Conservation (phyloP, 2,888 invertebrate genomes). For the Troides aeacus region DNA sequence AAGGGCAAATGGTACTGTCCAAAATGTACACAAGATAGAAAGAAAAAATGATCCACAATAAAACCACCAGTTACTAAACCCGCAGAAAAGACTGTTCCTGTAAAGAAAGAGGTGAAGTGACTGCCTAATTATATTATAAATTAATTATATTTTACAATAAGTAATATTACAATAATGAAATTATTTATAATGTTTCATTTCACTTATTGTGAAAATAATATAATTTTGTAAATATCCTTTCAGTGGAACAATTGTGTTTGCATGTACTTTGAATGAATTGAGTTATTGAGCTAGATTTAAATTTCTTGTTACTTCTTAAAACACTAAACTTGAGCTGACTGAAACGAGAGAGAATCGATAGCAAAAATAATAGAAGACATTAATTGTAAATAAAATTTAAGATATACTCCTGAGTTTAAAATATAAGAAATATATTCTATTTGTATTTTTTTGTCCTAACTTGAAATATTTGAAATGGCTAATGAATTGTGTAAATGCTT, state of each 20-base stretch:
- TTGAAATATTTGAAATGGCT: background rate
- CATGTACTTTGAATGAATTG: conserved; percentile 13
- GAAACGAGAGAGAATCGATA: conserved; percentile 26
- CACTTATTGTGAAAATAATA: conserved; percentile 13
- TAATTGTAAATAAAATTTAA: conserved; percentile 18
- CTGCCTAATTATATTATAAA: conserved; percentile 26
- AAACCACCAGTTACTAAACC: conserved; percentile 55
- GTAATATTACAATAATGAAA: conserved; percentile 25
- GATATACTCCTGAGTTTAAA: background rate
- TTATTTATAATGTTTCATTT: conserved; percentile 26
- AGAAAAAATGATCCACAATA: conserved; percentile 84
- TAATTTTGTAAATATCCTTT: conserved; percentile 17
- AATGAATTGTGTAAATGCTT: conserved; percentile 10
- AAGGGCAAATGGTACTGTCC: conserved; percentile 98
- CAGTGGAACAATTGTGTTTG: conserved; percentile 6
- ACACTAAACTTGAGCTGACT: conserved; percentile 19
- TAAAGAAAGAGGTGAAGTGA: conserved; percentile 63
- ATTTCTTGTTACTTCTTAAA: conserved; percentile 3
- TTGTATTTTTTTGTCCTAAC: background rate
- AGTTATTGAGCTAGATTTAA: background rate
- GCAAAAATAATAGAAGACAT: conserved; percentile 13
- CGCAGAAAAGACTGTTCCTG: conserved; percentile 65
- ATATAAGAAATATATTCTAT: background rate
- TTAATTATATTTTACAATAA: conserved; percentile 22
- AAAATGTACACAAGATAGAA: conserved; percentile 90